phyloP scores from a whole-genome alignment of 1,140 invertebrate genomes.

The Aphidius gifuensis region DNA sequence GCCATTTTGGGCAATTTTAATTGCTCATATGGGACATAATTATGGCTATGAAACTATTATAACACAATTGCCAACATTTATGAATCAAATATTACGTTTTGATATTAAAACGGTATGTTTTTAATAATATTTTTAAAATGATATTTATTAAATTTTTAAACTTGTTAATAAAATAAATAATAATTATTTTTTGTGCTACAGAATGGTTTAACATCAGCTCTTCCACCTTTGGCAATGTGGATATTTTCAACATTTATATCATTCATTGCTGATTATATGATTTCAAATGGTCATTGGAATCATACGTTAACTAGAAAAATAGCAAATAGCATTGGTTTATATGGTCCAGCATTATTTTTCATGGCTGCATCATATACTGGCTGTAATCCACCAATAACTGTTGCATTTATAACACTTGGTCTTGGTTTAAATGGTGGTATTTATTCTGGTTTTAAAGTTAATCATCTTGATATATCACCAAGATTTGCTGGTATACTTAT shows the following conservation, averaged over 20 bases:
- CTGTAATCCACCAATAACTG: slow-evolving; percentile 69
- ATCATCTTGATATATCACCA: slow-evolving; percentile 89
- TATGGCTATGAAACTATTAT: slow-evolving; percentile 90
- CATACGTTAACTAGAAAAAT: slow-evolving; percentile 75
- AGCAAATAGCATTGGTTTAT: slow-evolving; percentile 78
- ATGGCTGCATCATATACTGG: slow-evolving; percentile 77
- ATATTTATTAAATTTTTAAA: neutral
- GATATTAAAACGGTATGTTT: slow-evolving; percentile 80
- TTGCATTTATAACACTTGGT: slow-evolving; percentile 71
- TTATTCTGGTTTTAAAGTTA: slow-evolving; percentile 85
- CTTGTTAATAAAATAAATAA: no score
- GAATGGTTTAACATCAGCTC: slow-evolving; percentile 75
- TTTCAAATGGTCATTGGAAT: slow-evolving; percentile 66
- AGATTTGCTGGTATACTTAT: slow-evolving; percentile 89
- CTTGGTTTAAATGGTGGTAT: slow-evolving; percentile 80
- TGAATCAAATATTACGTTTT: slow-evolving; percentile 92
- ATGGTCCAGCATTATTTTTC: slow-evolving; percentile 73
- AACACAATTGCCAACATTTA: slow-evolving; percentile 92
- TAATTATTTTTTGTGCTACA: slow-evolving; percentile 36
- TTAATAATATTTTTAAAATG: neutral
- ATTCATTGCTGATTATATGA: slow-evolving; percentile 77
- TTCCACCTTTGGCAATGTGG: slow-evolving; percentile 86
- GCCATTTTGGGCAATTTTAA: slow-evolving; percentile 80
- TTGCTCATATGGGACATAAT: slow-evolving; percentile 85
- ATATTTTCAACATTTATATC: slow-evolving; percentile 78